phyloP scores from a whole-genome alignment of 2,888 invertebrate genomes.

The Cheilosia variabilis region DNA sequence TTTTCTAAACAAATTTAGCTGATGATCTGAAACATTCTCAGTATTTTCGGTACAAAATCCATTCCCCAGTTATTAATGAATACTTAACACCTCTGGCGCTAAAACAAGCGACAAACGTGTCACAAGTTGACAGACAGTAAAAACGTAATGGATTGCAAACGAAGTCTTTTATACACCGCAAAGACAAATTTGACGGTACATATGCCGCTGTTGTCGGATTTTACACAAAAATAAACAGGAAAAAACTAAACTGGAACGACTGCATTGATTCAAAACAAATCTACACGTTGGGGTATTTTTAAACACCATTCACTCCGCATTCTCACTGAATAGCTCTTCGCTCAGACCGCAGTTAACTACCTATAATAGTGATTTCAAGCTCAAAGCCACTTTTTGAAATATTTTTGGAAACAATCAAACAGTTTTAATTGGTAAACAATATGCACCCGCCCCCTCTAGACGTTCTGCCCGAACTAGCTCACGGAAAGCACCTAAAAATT shows the following conservation, averaged over 20 bases:
- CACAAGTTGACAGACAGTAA: constrained; percentile 22
- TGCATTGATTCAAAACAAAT: neutral
- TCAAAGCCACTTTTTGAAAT: constrained; percentile 16
- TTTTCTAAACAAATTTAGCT: neutral
- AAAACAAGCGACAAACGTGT: constrained; percentile 1
- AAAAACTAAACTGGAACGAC: neutral
- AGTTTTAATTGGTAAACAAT: constrained; percentile 24
- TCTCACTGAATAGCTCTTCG: neutral
- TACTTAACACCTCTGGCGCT: constrained; percentile 28
- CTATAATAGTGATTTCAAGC: constrained; percentile 3
- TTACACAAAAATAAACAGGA: neutral
- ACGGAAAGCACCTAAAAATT: constrained; percentile 22
- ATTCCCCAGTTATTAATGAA: constrained; percentile 37
- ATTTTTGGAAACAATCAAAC: constrained; percentile 40
- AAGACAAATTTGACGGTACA: neutral
- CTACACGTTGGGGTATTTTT: neutral
- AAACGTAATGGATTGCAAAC: constrained; percentile 10
- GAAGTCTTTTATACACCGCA: neutral
- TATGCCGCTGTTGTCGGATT: neutral
- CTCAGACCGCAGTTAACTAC: neutral
- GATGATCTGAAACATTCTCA: neutral
- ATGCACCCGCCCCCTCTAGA: neutral
- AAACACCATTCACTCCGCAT: neutral
- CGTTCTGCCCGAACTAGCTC: neutral
- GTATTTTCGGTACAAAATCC: neutral